Percentiles rank a stretch among this genome's conserved stretches.
These are phyloP conservation scores for Vipera latastei DNA, from an alignment of 2,797 vertebrate species.

Conservation along the genomic window DNA sequence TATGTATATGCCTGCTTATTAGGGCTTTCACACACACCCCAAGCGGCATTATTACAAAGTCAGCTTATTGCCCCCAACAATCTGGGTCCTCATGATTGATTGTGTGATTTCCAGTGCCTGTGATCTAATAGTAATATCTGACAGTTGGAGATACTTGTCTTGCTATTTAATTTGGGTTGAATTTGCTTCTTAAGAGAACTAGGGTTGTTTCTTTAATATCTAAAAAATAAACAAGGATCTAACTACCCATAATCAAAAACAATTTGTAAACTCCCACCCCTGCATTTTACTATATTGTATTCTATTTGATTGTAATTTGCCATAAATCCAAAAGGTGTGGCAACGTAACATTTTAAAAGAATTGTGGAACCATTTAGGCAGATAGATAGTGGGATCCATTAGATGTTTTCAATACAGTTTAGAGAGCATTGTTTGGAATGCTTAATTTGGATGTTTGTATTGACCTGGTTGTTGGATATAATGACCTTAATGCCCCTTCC, in stretches of 20 bases:
- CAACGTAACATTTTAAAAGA: neutral
- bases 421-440: neutral
- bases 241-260: neutral
- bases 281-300: neutral
- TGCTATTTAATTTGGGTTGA: neutral
- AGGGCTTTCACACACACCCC: no score
- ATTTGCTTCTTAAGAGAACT: neutral
- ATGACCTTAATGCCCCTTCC: neutral
- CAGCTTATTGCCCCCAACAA: no score
- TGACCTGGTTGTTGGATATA: neutral
- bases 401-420: neutral
- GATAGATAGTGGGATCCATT: neutral
- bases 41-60: no score
- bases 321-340: neutral
- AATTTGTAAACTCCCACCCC: neutral
- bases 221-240: neutral
- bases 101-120: neutral
- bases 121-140: neutral
- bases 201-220: neutral
- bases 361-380: neutral
- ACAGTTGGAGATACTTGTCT: neutral
- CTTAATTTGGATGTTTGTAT: neutral
- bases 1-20: no score
- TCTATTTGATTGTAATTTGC: neutral
- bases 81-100: no score